phyloP scores from a whole-genome alignment of 2,888 invertebrate genomes.

The Dromius quadrimaculatus region DNA sequence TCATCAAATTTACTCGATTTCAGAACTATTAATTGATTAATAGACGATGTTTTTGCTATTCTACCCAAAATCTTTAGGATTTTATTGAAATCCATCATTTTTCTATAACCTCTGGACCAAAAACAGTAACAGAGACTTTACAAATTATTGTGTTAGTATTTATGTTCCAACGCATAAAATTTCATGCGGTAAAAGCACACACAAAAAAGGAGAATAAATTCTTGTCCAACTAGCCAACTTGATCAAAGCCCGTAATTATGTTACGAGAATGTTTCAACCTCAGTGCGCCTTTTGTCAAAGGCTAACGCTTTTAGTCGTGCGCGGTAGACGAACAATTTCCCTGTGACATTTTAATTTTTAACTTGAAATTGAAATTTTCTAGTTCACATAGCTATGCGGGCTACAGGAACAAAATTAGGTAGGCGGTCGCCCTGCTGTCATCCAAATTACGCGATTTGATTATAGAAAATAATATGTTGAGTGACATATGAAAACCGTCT shows the following conservation, averaged over 20 bases:
- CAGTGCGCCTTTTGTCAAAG: conserved; percentile 34
- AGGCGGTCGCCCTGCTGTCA: no score
- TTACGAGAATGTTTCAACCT: conserved; percentile 49
- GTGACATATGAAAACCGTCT: no score
- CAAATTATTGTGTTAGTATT: no score
- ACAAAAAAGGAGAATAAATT: conserved; percentile 1
- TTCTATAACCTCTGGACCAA: no score
- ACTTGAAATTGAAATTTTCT: conserved; percentile 40
- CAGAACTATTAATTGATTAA: background rate
- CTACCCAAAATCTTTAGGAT: no score
- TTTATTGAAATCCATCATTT: no score
- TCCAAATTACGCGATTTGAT: no score
- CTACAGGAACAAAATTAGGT: no score
- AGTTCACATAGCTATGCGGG: conserved; percentile 4
- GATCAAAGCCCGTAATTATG: conserved; percentile 48
- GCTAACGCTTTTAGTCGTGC: conserved; percentile 21
- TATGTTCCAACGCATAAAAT: no score
- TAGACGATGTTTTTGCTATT: background rate
- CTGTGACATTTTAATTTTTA: conserved; percentile 46
- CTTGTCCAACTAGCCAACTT: conserved; percentile 32
- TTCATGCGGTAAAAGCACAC: conserved; percentile 6
- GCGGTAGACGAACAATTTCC: conserved; percentile 25
- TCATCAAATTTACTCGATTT: background rate
- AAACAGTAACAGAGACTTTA: no score
- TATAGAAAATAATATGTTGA: no score